phyloP scores from a whole-genome alignment of 2,888 invertebrate species.

The Ptychoptera albimana region DNA sequence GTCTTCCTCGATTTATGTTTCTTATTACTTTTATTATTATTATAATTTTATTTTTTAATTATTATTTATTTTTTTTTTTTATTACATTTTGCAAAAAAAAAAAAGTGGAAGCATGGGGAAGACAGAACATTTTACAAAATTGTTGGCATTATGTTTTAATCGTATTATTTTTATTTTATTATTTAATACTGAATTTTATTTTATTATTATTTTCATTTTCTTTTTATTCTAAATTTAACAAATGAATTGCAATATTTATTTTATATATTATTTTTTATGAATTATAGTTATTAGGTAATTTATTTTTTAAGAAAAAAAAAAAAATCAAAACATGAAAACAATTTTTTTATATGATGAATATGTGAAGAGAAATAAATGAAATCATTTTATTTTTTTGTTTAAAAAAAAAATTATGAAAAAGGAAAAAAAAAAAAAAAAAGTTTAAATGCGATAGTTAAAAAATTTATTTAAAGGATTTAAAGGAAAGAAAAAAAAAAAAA shows the following conservation, averaged over 20 bases:
- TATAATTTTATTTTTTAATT: too few species aligned
- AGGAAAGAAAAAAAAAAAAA: not conserved
- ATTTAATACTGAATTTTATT: too few species aligned
- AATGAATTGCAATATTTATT: not conserved
- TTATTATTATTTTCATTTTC: too few species aligned
- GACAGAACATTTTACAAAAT: too few species aligned
- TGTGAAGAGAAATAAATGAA: not conserved
- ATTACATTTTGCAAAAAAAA: too few species aligned
- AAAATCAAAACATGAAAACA: not conserved
- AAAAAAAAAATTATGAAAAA: not conserved
- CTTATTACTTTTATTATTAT: too few species aligned
- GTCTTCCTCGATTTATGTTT: too few species aligned
- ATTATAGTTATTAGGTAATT: not conserved
- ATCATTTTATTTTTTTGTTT: slow-evolving; percentile 2
- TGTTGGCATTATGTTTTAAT: too few species aligned
- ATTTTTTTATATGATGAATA: not conserved
- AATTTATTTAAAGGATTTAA: not conserved
- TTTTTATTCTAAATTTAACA: too few species aligned
- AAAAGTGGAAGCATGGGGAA: too few species aligned
- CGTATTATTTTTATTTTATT: too few species aligned
- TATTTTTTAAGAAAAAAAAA: not conserved
- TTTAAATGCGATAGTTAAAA: not conserved
- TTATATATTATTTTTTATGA: not conserved
- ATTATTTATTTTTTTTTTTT: too few species aligned
- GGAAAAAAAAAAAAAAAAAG: slow-evolving; percentile 1